Evolutionary conservation across 2,113 vertebrate species (phyloP).

Genomic region (Siphamia tubifer): DNA sequence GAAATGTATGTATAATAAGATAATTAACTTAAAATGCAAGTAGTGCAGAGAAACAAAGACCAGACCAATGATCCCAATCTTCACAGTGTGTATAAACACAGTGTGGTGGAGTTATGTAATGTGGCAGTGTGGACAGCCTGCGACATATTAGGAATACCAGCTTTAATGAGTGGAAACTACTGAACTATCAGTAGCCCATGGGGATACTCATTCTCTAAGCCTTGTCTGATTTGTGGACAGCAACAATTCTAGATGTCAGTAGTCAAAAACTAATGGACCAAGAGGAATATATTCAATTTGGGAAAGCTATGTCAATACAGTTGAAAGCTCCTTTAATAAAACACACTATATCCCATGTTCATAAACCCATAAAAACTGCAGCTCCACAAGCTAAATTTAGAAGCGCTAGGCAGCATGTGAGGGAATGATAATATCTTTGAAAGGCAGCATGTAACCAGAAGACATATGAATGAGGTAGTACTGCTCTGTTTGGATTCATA

Average conservation of each 20-base stretch:
- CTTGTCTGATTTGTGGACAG: neutral
- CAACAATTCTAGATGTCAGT: neutral
- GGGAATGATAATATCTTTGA: conserved; percentile 3
- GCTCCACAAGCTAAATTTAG: conserved; percentile 9
- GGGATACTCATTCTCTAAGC: neutral
- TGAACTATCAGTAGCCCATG: neutral
- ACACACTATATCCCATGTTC: neutral
- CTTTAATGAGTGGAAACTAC: conserved; percentile 33
- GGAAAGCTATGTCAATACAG: too few species aligned
- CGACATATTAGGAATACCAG: conserved; percentile 39
- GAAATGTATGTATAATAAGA: neutral
- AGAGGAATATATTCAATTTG: neutral
- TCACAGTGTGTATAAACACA: neutral
- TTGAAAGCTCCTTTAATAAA: neutral
- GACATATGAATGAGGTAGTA: neutral
- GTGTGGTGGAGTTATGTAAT: conserved; percentile 39
- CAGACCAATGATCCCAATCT: neutral
- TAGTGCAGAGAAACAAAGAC: neutral
- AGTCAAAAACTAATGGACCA: neutral
- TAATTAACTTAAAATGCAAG: neutral
- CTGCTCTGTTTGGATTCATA: neutral
- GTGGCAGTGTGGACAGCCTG: conserved; percentile 6
- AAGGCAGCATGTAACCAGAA: neutral
- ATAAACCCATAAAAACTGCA: neutral
- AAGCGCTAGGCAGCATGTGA: neutral